Evolutionary conservation across 2,113 vertebrate species (phyloP), one percentile per base, ranked within the genome.

Genomic region (Corythornis cristatus): DNA sequence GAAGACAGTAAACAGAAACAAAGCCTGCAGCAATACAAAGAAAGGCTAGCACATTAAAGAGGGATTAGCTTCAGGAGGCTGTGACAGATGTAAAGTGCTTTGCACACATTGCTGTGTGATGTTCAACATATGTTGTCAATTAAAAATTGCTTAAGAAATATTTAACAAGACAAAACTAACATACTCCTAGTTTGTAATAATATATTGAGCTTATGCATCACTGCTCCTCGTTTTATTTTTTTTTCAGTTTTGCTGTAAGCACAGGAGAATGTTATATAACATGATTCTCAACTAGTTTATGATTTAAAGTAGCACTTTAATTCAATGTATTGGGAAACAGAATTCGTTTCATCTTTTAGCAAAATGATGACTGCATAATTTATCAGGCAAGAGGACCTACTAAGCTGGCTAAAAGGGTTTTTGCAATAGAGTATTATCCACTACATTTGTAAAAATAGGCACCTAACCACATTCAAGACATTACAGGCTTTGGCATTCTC

Each of bases 71-170:
- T 90, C 86, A 94, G 92, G 90, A 95, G 87, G 33, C 57, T 95
- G 71, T 97, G 95, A 96, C 96, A 97, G 96, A 97, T 97, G 93
- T 81, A 95, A 95, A 96, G 75, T 95, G 58, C 87, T 97, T 91
- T 93, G 93, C 76, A 78, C 80, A 94, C 92, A 89, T 93, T 97
- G 87, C 80, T 96, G 46, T 97, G 95, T 96, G 95, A 96, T 96
- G 84, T 97, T 96, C 83, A 96, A 94, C 96, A 97, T 96, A 97
- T 96, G 96, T 89, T 97, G 95, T 96, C 96, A 96, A 97, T 98
- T 97, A 97, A 97, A 98, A 98, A 86, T 96, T 97, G 89, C 83
- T 98, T 98, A 93, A 97, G 95, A 96, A 97, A 96, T 97, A 97
- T 96, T 97, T 97, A 97, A 92, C 95, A 95, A 97, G 85, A 83